Evolutionary conservation across 2,888 invertebrate species (phyloP).

Genomic region (Diplolepis rosae): DNA sequence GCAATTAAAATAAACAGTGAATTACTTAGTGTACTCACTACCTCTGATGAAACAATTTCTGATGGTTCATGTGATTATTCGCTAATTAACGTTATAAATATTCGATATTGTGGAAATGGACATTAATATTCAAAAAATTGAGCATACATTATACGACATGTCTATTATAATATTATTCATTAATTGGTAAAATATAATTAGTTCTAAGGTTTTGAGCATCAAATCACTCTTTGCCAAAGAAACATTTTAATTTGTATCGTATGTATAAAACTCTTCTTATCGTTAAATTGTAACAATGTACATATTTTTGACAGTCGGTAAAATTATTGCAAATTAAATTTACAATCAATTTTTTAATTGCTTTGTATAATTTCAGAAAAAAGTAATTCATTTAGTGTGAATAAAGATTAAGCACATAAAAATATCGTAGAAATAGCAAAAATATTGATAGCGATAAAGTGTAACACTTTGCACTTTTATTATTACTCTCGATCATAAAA

Average conservation of each 20-base stretch:
- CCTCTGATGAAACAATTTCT: background rate
- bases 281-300: too few relatives aligned
- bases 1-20: background rate
- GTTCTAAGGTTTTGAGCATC: too few relatives aligned
- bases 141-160: background rate
- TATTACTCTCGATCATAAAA: conserved; percentile 12
- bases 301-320: background rate
- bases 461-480: conserved; percentile 8
- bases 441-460: conserved; percentile 7
- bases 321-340: background rate
- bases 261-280: too few relatives aligned
- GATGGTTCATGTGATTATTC: background rate
- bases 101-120: background rate
- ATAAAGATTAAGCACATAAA: background rate
- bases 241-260: too few relatives aligned
- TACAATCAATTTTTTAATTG: background rate
- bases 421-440: conserved; percentile 10
- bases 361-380: background rate
- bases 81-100: conserved; percentile 9
- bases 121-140: background rate
- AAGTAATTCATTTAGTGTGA: background rate
- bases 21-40: background rate
- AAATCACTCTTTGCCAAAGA: too few relatives aligned
- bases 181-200: background rate
- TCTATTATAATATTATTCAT: background rate